Base-by-base conservation (phyloP, 2,113 vertebrate genomes). In the Carollia perspicillata region DNA sequence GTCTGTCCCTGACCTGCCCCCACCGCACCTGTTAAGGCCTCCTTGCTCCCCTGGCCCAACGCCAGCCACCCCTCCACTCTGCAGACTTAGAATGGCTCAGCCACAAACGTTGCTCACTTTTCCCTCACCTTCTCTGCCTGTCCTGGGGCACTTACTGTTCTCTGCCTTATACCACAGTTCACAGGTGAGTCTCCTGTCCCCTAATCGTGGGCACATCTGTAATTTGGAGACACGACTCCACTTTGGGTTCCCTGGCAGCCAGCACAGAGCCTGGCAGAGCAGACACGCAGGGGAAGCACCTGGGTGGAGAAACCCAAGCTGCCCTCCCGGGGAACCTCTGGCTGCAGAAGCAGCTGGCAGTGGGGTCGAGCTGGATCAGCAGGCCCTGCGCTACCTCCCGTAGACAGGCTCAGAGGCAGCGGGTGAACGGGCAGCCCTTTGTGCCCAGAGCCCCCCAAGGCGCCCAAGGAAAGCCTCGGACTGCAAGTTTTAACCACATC, bases 11-110 rank as follows among this genome's bases (percentile, higher is more conserved):
- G 18, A 42, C 0, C 6, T 16, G 53, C 47, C 68, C 12, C 47
- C 58, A 47, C 47, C 1, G 3, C 40, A 22, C 40, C 26, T 44
- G 28, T 8, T 1, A 30, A 53, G 23, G 28, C n/a, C 80, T 47
- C 85, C 23, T 12, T 12, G 16, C 26, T 12, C 9, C 0, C 5
- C 22, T 2, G 0, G 60, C 22, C 63, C n/a, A 7, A 17, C 0
- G 2, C 33, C 80, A 49, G 44, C 12, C 37, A 35, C 14, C 35
- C 35, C 17, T 22, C 51, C 8, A 5, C 28, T 28, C 51, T 65
- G 18, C 0, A 35, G 65, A 30, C 26, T 68, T 2, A 12, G 55
- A 65, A 0, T 69, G 72, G 26, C 44, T 84, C 13, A 4, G 33
- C 18, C 17, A 3, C n/a, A 4, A 8, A 2, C 1, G 18, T 8